Conservation (phyloP, 1,140 invertebrate species). For the Popillia japonica region DNA sequence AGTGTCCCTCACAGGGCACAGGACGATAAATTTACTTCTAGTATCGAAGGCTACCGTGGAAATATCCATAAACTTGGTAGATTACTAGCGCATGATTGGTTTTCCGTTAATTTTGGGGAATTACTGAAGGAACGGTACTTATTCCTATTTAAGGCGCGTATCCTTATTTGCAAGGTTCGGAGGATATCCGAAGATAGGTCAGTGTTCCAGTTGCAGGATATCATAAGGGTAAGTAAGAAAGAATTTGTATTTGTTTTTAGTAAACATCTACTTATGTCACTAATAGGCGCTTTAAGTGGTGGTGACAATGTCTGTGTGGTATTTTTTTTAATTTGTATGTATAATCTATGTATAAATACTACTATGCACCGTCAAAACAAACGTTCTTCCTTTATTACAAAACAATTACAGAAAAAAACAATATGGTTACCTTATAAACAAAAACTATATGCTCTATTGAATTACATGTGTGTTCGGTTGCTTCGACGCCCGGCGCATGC, state of each 20-base stretch:
- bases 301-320: too few species aligned
- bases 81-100: conserved; percentile 93
- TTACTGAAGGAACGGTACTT: conserved; percentile 87
- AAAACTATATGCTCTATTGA: too few species aligned
- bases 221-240: conserved; percentile 75
- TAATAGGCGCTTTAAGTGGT: too few species aligned
- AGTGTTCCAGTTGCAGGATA: conserved; percentile 88
- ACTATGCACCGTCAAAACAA: too few species aligned
- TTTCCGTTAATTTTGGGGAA: conserved; percentile 76
- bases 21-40: conserved; percentile 89
- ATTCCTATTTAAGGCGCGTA: conserved; percentile 92
- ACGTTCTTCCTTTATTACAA: too few species aligned
- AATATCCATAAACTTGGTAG: conserved; percentile 92
- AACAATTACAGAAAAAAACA: too few species aligned
- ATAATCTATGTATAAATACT: too few species aligned
- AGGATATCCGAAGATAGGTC: conserved; percentile 84
- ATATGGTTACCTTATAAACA: too few species aligned
- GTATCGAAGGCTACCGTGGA: conserved; percentile 90
- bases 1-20: conserved; percentile 88
- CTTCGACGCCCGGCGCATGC: too few species aligned
- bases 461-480: too few species aligned
- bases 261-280: not conserved
- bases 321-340: too few species aligned
- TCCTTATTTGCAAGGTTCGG: conserved; percentile 89
- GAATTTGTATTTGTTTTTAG: not conserved